These are phyloP conservation scores for Gymnoscelis rufifasciata DNA, from an alignment of 2,888 invertebrate genomes.

Conservation along the genomic window DNA sequence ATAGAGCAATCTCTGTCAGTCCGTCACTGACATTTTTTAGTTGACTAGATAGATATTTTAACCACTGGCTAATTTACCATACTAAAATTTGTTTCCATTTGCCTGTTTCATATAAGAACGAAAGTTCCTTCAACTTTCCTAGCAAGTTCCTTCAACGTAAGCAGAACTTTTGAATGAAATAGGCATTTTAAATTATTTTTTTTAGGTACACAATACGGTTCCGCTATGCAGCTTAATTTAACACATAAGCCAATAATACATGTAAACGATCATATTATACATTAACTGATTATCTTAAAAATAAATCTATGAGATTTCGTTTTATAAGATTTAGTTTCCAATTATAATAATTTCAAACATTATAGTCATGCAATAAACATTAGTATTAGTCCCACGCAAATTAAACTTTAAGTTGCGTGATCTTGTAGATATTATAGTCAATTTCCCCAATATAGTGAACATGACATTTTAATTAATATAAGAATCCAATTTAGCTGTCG, in stretches of 20 bases:
- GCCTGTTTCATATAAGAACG: too few species aligned
- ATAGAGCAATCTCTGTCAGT: too few species aligned
- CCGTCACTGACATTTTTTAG: too few species aligned
- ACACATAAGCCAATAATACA: neutral
- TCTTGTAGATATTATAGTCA: slow-evolving; percentile 10
- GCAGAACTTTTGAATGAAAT: too few species aligned
- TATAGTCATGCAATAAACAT: slow-evolving; percentile 18
- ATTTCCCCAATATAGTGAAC: slow-evolving; percentile 25
- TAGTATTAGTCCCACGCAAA: slow-evolving; percentile 27
- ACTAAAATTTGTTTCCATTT: too few species aligned
- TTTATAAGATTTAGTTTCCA: slow-evolving; percentile 11
- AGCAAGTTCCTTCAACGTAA: too few species aligned
- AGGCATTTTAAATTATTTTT: too few species aligned
- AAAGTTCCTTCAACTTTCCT: too few species aligned
- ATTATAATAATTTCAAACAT: slow-evolving; percentile 21
- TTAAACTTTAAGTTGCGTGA: slow-evolving; percentile 14
- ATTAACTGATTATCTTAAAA: slow-evolving; percentile 1
- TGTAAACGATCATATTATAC: neutral
- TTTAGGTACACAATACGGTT: too few species aligned
- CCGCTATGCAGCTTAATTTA: too few species aligned
- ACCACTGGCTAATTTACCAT: too few species aligned
- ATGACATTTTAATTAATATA: slow-evolving; percentile 43
- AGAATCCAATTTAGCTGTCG: slow-evolving; percentile 41
- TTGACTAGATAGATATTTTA: too few species aligned
- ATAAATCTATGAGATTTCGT: slow-evolving; percentile 4